phyloP scores from a whole-genome alignment of 2,797 vertebrate genomes.

The Pipistrellus pipistrellus region DNA sequence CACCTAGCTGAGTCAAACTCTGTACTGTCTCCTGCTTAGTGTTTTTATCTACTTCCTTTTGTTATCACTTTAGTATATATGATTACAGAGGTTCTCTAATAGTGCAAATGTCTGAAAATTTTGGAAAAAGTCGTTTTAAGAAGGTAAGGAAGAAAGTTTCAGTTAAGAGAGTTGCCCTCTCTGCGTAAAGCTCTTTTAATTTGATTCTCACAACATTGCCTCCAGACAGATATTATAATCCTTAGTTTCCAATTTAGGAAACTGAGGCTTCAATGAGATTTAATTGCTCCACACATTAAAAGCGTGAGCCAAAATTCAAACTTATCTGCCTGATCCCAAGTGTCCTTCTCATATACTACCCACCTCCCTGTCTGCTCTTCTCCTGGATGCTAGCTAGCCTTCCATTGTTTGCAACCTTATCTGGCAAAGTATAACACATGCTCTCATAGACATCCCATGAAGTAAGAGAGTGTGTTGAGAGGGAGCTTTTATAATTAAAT shows the following conservation, averaged over 20 bases:
- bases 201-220: conserved; percentile 28
- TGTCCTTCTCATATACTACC: neutral
- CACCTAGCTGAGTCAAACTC: conserved; percentile 30
- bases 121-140: conserved; percentile 3
- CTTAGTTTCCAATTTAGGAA: conserved; percentile 40
- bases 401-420: neutral
- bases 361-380: neutral
- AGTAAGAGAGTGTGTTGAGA: conserved; percentile 3
- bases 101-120: conserved; percentile 35
- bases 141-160: neutral
- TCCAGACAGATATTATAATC: neutral
- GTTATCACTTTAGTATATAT: neutral
- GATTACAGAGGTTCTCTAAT: conserved; percentile 36
- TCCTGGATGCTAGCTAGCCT: neutral
- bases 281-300: conserved; percentile 9
- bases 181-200: neutral
- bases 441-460: neutral
- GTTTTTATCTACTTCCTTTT: conserved; percentile 45
- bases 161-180: neutral
- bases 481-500: conserved; percentile 54
- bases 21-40: conserved; percentile 14
- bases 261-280: neutral
- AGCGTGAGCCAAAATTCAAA: neutral
- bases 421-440: neutral
- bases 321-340: neutral